phyloP scores from a whole-genome alignment of 37 sponge, comb jelly and placozoan genomes.

The Ianthella basta region DNA sequence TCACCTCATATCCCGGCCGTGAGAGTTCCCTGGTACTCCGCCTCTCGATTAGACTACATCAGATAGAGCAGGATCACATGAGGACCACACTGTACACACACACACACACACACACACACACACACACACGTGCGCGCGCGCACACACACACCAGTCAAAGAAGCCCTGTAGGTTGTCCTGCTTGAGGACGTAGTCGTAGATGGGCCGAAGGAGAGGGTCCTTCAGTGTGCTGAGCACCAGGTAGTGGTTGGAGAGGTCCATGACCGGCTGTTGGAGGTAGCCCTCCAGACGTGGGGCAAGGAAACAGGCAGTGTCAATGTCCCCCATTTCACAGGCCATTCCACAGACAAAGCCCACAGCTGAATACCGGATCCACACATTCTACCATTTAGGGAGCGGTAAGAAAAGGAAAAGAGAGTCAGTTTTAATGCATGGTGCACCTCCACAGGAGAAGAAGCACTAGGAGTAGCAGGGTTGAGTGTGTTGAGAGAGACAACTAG shows the following conservation, averaged over 20 bases:
- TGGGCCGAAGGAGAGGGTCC: conserved; percentile 66
- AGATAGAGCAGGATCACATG: background rate
- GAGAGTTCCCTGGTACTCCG: conserved; percentile 2
- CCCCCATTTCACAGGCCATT: conserved; percentile 56
- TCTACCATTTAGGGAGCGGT: conserved; percentile 36
- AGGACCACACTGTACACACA: background rate
- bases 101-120: conserved; percentile 34
- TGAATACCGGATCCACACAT: conserved; percentile 90
- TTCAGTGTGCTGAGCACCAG: conserved; percentile 78
- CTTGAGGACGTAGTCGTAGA: conserved; percentile 82
- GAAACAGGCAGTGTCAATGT: conserved; percentile 82
- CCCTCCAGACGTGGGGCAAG: conserved; percentile 61
- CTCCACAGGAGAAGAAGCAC: background rate
- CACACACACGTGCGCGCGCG: conserved; percentile 10
- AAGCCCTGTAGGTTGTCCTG: conserved; percentile 47
- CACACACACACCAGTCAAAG: conserved; percentile 60
- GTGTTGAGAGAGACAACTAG: too few relatives aligned
- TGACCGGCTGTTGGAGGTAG: conserved; percentile 68
- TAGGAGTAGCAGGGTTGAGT: background rate
- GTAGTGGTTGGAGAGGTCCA: conserved; percentile 59
- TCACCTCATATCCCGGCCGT: conserved; percentile 19
- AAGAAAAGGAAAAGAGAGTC: background rate
- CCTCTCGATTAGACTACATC: conserved; percentile 24
- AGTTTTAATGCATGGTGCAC: background rate
- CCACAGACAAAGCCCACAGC: conserved; percentile 81